Evolutionary conservation across 2,113 vertebrate species (phyloP), one percentile per base, ranked within the genome.

Genomic region (Coturnix japonica): DNA sequence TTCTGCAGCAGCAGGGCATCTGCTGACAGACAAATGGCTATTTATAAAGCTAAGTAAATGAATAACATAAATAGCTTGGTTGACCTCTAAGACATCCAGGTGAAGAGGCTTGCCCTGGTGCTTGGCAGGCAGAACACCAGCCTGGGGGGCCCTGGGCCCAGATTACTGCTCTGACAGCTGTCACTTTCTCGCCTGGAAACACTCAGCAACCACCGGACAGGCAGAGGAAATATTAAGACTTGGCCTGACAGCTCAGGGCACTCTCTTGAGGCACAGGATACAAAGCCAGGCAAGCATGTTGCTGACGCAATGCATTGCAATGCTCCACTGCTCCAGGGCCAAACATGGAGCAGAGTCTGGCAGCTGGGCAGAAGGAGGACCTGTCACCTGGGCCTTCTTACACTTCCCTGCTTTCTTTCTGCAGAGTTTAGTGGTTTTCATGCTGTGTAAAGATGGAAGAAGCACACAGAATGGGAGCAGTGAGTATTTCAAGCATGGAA

Each of bases 191-290:
- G 73, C 4, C 43, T 33, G 56, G 37, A 85, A 78, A 28, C 0
- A 0, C 4, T 35, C 23, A 7, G 11, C 14, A n/a, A 11, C 19
- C 3, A 3, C 19, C 0, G 0, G 53, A 31, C 5, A 25, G 26
- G 71, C 28, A 76, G 69, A 15, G 4, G 10, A 33, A 66, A 64
- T 28, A 16, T 28, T 16, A 37, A 76, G 25, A 44, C 9, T 76
- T 8, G 31, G 33, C 46, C 7, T 26, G 31, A 26, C 72, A 51
- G 59, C 35, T 85, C 5, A 0, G 1, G 23, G 18, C 16, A 6
- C 8, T 87, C 67, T 35, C 64, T 71, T 21, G 60, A 33, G 23
- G 59, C 35, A 56, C 0, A 0, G 60, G 7, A 31, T n/a, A 2
- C 0, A 0, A 60, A 44, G 17, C 75, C 63, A 76, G 19, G 65